phyloP scores from a whole-genome alignment of 2,113 vertebrate species.

The Megaceryle maxima region DNA sequence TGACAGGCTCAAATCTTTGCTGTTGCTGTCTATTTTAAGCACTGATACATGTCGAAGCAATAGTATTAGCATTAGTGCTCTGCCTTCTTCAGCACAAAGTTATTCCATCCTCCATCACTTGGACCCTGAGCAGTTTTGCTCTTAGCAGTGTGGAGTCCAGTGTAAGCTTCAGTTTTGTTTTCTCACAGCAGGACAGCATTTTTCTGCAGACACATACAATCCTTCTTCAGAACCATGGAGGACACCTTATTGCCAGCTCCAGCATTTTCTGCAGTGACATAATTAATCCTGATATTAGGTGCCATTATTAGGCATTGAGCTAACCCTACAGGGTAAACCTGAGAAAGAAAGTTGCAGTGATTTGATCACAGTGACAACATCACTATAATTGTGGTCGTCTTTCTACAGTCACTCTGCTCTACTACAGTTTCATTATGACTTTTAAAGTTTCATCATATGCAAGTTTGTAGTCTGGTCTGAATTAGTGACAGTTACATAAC shows the following conservation, averaged over 20 bases:
- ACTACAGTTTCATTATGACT: not conserved
- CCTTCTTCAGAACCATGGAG: not conserved
- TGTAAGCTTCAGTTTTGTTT: not conserved
- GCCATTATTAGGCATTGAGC: not conserved
- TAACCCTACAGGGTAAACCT: not conserved
- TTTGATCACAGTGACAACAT: not conserved
- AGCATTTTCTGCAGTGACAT: not conserved
- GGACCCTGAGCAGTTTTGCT: not conserved
- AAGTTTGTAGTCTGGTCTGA: not conserved
- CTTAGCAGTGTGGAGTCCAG: not conserved
- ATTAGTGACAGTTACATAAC: not conserved
- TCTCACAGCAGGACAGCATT: not conserved
- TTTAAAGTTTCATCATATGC: not conserved
- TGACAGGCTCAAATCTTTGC: not conserved
- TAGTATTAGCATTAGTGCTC: not conserved
- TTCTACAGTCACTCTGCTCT: not conserved
- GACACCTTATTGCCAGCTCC: not conserved
- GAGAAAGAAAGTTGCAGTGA: not conserved
- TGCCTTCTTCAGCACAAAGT: not conserved
- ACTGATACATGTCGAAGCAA: not conserved
- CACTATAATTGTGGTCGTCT: not conserved
- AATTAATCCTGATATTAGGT: not conserved
- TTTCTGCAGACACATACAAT: not conserved
- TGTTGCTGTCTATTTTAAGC: not conserved
- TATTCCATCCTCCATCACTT: not conserved